Evolutionary conservation across 1,140 invertebrate species (phyloP), one percentile per base, ranked within the genome.

Genomic region (Plutomurus gul): DNA sequence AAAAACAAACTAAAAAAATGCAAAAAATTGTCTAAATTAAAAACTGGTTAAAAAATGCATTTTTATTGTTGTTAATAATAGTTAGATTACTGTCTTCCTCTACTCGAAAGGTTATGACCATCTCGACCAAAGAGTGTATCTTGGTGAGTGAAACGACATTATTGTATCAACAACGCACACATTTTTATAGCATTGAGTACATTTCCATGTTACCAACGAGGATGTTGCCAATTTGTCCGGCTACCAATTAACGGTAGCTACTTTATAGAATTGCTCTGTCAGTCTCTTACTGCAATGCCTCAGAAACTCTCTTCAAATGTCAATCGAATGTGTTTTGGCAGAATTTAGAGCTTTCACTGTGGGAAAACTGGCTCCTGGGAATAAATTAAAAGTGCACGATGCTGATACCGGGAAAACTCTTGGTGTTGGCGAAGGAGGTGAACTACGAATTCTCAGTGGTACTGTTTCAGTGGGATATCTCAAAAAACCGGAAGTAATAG

Each of bases 211-310:
- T n/a, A n/a, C n/a, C n/a, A n/a, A n/a, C n/a, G n/a, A n/a, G n/a
- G n/a, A n/a, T n/a, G n/a, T n/a, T n/a, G n/a, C n/a, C n/a, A n/a
- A n/a, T n/a, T n/a, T n/a, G n/a, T n/a, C n/a, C n/a, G n/a, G n/a
- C n/a, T n/a, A n/a, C n/a, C n/a, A 6, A 33, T 77, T 10, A 81
- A 81, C 30, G 79, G 79, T 3, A 77, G 65, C 37, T 75, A 76
- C 4, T 74, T 81, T 75, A 81, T 76, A 3, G 79, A 81, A 36
- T 81, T n/a, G n/a, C n/a, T n/a, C n/a, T n/a, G 79, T 46, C 75
- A 60, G 11, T 75, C 79, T 3, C 51, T 81, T 1, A 77, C 79
- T 2, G 77, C 79, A 6, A 81, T 76, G 1, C 46, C 77, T 37
- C 75, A 81, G 39, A 39, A 77, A 2, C 18, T 43, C n/a, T 65